phyloP scores from a whole-genome alignment of 2,797 vertebrate species.

The Phataginus tetradactyla region DNA sequence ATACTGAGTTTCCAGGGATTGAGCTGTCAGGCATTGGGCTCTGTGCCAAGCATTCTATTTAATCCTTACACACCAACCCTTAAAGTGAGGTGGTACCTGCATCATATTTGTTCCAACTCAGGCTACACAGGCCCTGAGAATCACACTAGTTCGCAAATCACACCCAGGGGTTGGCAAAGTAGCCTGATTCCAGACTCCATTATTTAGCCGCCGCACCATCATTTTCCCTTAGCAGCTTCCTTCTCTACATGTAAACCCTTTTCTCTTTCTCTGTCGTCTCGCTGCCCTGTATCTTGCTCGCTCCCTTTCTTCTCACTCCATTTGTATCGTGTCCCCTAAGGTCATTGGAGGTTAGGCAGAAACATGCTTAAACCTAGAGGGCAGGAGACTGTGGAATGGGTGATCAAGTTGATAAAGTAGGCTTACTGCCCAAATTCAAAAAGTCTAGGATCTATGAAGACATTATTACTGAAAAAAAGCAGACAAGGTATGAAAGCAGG shows the following conservation, averaged over 20 bases:
- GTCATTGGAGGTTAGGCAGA: background rate
- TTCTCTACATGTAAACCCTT: background rate
- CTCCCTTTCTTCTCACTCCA: background rate
- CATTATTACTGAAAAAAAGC: background rate
- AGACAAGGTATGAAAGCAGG: background rate
- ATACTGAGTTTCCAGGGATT: background rate
- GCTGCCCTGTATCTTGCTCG: background rate
- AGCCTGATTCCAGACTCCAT: background rate
- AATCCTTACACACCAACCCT: background rate
- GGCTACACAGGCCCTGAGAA: background rate
- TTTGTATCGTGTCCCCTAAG: background rate
- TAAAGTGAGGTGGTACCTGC: background rate
- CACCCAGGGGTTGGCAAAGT: background rate
- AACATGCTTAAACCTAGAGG: background rate
- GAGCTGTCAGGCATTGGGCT: background rate
- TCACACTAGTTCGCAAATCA: background rate
- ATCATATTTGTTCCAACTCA: background rate
- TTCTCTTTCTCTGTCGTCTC: background rate
- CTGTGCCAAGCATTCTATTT: background rate
- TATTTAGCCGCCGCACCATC: background rate
- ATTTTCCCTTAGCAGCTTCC: background rate
- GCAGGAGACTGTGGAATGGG: background rate
- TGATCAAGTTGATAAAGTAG: background rate
- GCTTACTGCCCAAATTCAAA: background rate
- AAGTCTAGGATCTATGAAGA: background rate